Base-by-base conservation (phyloP, 2,113 vertebrate species). In the Lota lota region DNA sequence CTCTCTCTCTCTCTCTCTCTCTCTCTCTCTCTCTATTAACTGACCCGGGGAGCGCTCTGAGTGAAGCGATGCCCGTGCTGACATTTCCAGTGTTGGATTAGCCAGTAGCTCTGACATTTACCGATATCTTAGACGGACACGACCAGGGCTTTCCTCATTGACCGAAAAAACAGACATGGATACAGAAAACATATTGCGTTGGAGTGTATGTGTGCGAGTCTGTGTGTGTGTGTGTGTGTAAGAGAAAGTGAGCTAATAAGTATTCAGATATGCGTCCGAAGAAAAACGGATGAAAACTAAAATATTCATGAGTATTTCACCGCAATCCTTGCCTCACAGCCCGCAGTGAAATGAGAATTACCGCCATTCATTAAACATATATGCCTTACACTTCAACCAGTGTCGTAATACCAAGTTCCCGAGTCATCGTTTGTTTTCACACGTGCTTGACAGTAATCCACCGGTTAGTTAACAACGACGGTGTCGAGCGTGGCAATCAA, bases 41-140 rank as follows among this genome's bases (percentile, higher is more conserved):
- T 61, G 24, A 36, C 63, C 66, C 1, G 10, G 50, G 22, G 53
- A 19, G 24, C 61, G 58, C 63, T 22, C 56, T 63, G 36, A 74
- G 83, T 79, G 59, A 79, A 66, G 70, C 69, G 74, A 61, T 62
- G 24, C 66, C 74, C 70, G 62, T 54, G 70, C 66, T 89, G 82
- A 80, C 85, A 87, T 88, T 90, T 86, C 76, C 81, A 28, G 47
- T 75, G 70, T 65, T 75, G 79, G 79, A 83, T 87, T 81, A 86
- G 73, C 73, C 68, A 73, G 70, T 74, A 51, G 74, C 72, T 75
- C 54, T 88, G 86, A 90, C 85, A 89, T 90, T 88, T 88, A 85
- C 74, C 56, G 47, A 80, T 72, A 84, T 64, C 47, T 47, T 8
- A 18, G 64, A 74, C 63, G 56, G 70, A 72, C 62, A 69, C 61